Base-by-base conservation (phyloP, 2,888 invertebrate genomes). In the Zygaena filipendulae region DNA sequence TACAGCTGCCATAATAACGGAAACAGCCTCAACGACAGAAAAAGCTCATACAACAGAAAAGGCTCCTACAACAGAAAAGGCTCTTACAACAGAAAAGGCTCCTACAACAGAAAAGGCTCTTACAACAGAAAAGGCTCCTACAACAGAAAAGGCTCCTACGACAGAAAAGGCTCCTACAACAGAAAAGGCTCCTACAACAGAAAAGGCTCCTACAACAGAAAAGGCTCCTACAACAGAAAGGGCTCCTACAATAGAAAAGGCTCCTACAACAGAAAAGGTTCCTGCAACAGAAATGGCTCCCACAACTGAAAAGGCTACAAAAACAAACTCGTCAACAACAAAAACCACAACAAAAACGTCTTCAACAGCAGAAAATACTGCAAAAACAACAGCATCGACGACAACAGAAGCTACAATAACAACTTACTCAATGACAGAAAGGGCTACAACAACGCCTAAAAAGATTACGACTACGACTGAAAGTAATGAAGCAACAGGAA, bases 401-500 rank as follows among this genome's bases (percentile, higher is more conserved):
- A 26, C 21, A 14, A 23, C 20, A 5, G n/a, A n/a, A 5, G 8
- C 21, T 26, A 16, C 25, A 16, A 34, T 29, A 10, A 6, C 26
- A 22, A 7, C 27, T n/a, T 4, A 27, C 11, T 14, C 18, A 11
- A 19, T 24, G 10, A 33, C 22, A 19, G 13, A 14, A 16, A 29
- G 25, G n/a, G 13, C 23, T 10, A 13, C 27, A 12, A 13, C 19
- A 5, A 12, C n/a, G 13, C 22, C 26, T 10, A 19, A 11, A 6
- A 22, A 27, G 20, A 16, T 7, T 16, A 16, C 16, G 16, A 16
- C 16, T 16, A 16, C 7, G 16, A 16, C 16, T n/a, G 16, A 18
- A 29, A 3, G 11, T 25, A 6, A 25, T 28, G 9, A 32, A 9
- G 33, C 27, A n/a, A 38, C 36, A 9, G 42, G 42, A 9, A 10